Evolutionary conservation across 2,113 vertebrate species (phyloP), one percentile per base, ranked within the genome.

Genomic region (Mus pahari): DNA sequence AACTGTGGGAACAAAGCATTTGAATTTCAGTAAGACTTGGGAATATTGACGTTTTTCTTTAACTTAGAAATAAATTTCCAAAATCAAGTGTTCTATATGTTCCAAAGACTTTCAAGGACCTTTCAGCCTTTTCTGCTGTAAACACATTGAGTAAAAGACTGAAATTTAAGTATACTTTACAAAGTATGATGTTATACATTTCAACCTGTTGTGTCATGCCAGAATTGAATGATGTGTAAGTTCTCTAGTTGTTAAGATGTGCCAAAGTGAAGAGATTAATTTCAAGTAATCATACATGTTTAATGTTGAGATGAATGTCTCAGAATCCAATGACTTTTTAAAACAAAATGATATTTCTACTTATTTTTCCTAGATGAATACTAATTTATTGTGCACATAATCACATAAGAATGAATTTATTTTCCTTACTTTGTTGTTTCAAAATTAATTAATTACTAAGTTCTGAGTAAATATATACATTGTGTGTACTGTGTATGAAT

Each of bases 331-430:
- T 11, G 91, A 96, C n/a, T 97, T 98, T 97, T 98, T 98, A 97
- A 83, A 97, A 82, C 93, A 97, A 97, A 96, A 94, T 86, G 91
- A 91, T 98, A 98, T 98, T 98, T 98, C 98, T 98, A 98, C 87
- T 97, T 97, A 74, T 96, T 95, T 97, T 96, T 96, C 93, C 96
- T 97, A 97, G 95, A 98, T 97, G 97, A 97, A 97, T 97, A 97
- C 93, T 97, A 98, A 96, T 94, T 97, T 96, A 94, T 96, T 98
- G 96, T 98, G 68, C 90, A 96, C 97, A 97, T 97, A 98, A 86
- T 98, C 91, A 97, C 97, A 82, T 97, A 97, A 97, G 58, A 97
- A 95, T 98, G 96, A 89, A 88, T 86, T 12, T 45, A 97, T 79
- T 93, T 96, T 97, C 78, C 81, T 95, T 97, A 78, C 95, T 97